Evolutionary conservation across 92 coral and sea anemone genomes (phyloP).

Genomic region (Porites cylindrica): DNA sequence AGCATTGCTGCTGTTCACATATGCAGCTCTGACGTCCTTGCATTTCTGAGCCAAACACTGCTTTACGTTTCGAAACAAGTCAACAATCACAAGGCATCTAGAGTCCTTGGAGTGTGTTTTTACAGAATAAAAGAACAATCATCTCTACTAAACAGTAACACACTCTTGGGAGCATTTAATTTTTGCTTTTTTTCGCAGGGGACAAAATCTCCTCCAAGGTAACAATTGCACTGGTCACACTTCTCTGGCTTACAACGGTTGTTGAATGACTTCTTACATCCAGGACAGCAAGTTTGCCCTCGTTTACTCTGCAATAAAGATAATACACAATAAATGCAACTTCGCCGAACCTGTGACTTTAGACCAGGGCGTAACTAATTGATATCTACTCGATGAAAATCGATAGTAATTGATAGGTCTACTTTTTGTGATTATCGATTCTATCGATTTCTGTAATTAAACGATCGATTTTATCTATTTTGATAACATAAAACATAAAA

Average conservation of each 20-base stretch:
- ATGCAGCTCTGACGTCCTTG: slow-evolving; percentile 4
- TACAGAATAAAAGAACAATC: slow-evolving; percentile 17
- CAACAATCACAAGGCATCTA: slow-evolving; percentile 25
- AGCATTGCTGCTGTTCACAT: slow-evolving; percentile 29
- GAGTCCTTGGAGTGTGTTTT: slow-evolving; percentile 21
- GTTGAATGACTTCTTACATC: slow-evolving; percentile 3
- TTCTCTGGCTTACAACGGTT: neutral
- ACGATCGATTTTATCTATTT: no score
- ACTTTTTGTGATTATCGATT: no score
- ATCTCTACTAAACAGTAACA: neutral
- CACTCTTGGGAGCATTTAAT: slow-evolving; percentile 22
- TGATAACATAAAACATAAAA: no score
- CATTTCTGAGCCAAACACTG: slow-evolving; percentile 22
- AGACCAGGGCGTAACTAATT: no score
- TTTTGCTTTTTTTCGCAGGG: slow-evolving; percentile 19
- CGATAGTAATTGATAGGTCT: no score
- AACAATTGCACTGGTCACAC: neutral
- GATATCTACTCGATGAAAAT: no score
- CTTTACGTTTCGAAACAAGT: neutral
- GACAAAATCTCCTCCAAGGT: slow-evolving; percentile 19
- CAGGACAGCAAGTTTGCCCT: slow-evolving; percentile 35
- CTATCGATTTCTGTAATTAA: no score
- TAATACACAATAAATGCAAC: neutral
- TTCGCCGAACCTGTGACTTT: no score
- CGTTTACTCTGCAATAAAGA: slow-evolving; percentile 26